Base-by-base conservation (phyloP, 2,888 invertebrate species). In the Amiota mariae region DNA sequence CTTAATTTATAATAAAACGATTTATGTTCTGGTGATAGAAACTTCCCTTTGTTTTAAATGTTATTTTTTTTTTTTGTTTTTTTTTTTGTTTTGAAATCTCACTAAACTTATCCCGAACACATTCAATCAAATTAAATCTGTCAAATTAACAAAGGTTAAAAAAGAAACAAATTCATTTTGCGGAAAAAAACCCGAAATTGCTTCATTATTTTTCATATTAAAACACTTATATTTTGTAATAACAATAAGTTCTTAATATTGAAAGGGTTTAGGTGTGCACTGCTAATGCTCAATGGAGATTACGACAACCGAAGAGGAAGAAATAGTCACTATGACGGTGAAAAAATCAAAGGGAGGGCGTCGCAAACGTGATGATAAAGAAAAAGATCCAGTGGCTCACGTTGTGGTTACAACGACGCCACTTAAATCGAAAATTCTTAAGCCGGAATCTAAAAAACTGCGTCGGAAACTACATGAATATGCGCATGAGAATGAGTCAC, bases 401-500 rank as follows among this genome's bases (percentile, higher is more conserved):
- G 78, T 80, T 12, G 78, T 82, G 36, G 75, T 83, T 8, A 48
- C 70, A 18, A 73, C 78, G n/a, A 49, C 80, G 20, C 71, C 75
- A 24, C 64, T 64, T 0, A 72, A 78, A n/a, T 59, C 77, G 2
- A 75, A 76, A 12, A 1, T 47, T 0, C 51, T 70, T 0, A 78
- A 72, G 10, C 9, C 78, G 8, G 82, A 77, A 1, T 13, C 79
- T 15, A 81, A 80, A 76, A 83, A 87, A 72, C 71, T 89, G 11
- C 86, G 86, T 48, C 86, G 84, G 70, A 87, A 86, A 70, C 78
- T 89, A 11, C 72, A 72, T 9, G 80, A 84, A 24, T 78, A 81
- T 10, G 86, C 87, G 61, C 77, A 83, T 59, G 80, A 86, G 66
- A 88, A 89, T 57, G 79, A 82, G 59, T 73, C 82, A 0, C 75